Evolutionary conservation across 2,888 invertebrate species (phyloP).

Genomic region (Amiota minor): DNA sequence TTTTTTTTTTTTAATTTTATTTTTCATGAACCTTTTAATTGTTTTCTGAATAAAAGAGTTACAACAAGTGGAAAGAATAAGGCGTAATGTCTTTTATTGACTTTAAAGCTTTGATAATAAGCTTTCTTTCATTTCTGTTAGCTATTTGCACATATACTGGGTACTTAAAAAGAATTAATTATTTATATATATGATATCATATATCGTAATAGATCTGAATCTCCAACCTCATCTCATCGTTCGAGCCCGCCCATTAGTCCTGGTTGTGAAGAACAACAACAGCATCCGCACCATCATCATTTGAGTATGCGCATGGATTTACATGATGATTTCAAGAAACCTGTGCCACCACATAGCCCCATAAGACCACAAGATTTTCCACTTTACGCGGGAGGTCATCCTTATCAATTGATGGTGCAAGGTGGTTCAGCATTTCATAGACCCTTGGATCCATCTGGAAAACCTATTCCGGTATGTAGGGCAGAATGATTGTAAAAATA

Average conservation of each 20-base stretch:
- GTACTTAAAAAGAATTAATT: conserved; percentile 26
- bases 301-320: conserved; percentile 75
- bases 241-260: conserved; percentile 90
- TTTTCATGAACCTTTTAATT: not conserved
- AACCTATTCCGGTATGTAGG: conserved; percentile 68
- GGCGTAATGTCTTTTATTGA: conserved; percentile 38
- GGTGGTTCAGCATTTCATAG: conserved; percentile 76
- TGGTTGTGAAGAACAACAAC: conserved; percentile 82
- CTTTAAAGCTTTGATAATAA: conserved; percentile 53
- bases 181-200: too few species aligned
- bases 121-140: conserved; percentile 9
- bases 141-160: conserved; percentile 35
- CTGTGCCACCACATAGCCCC: conserved; percentile 72
- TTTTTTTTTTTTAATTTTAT: too few species aligned
- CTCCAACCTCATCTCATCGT: conserved; percentile 77
- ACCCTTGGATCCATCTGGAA: conserved; percentile 74
- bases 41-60: not conserved
- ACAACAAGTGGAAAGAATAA: not conserved
- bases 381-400: conserved; percentile 73
- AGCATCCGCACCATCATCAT: conserved; percentile 56
- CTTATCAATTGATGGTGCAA: conserved; percentile 75
- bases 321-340: conserved; percentile 73
- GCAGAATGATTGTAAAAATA: conserved; percentile 49
- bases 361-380: conserved; percentile 72
- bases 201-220: conserved; percentile 71